These are phyloP conservation scores for Rhinichthys klamathensis DNA, from an alignment of 2,113 vertebrate genomes.

Conservation along the genomic window DNA sequence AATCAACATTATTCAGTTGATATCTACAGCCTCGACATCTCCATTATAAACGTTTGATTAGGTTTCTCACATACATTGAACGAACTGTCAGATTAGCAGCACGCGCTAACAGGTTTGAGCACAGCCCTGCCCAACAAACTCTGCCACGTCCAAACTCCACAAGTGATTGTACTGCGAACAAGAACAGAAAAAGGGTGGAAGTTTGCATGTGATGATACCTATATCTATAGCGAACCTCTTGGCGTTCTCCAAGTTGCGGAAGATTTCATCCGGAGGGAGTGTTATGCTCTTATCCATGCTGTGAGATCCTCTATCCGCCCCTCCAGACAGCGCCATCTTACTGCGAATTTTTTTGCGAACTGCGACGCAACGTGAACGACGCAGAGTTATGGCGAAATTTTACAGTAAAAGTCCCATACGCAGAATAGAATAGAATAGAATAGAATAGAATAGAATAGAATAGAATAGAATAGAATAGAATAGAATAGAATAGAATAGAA, in stretches of 20 bases:
- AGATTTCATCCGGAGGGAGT: slow-evolving; percentile 93
- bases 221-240: slow-evolving; percentile 98
- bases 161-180: neutral
- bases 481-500: neutral
- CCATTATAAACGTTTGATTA: neutral
- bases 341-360: slow-evolving; percentile 47
- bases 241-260: slow-evolving; percentile 94
- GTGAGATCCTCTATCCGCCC: slow-evolving; percentile 73
- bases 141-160: slow-evolving; percentile 30
- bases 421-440: neutral
- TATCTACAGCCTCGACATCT: neutral
- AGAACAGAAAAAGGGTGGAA: neutral
- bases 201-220: slow-evolving; percentile 72
- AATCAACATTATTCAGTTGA: neutral
- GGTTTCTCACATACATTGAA: neutral
- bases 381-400: neutral
- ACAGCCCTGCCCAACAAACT: slow-evolving; percentile 25
- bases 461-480: neutral
- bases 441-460: neutral
- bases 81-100: slow-evolving; percentile 44
- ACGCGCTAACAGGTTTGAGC: slow-evolving; percentile 1
- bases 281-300: slow-evolving; percentile 96
- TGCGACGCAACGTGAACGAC: neutral
- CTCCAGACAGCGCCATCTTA: slow-evolving; percentile 80
- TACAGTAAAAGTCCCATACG: slow-evolving; percentile 46